Base-by-base conservation (phyloP, 2,888 invertebrate species). In the Caenorhabditis wallacei region DNA sequence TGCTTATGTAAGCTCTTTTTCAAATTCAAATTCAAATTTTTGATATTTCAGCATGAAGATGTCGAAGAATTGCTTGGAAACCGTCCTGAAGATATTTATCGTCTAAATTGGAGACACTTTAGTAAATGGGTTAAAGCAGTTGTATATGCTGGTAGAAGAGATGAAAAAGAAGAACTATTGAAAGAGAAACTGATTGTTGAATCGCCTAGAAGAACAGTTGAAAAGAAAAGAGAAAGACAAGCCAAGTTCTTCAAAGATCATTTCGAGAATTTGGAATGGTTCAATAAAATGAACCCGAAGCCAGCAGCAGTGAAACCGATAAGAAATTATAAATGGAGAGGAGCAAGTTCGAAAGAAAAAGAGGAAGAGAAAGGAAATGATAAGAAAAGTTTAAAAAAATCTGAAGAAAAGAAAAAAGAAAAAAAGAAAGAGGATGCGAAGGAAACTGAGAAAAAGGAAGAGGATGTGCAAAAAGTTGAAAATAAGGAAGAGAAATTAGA, bases 21-120 rank as follows among this genome's bases (percentile, higher is more conserved):
- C 2, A 35, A 20, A 11, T 35, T 57, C 5, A 16, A 13, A 16
- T 11, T 13, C 20, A 5, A 10, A 26, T 51, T 26, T 18, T 48
- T 5, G 2, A 16, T 1, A 46, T 64, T 64, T 30, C 30, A 64
- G 64, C 26, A 48, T 18, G 64, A 64, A 46, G 48, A 64, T 13
- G 30, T n/a, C 13, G n/a, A 48, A 2, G 2, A 26, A 0, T 30
- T 61, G 43, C 7, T 43, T 2, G 43, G 20, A 4, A 24, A 43
- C 13, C 11, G 11, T n/a, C 3, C 18, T 30, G 26, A 43, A 40
- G 1, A 16, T 16, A 61, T 24, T 43, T 61, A 24, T 43, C 20
- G 1, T 16, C 13, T 16, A 16, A 10, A 43, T 20, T 11, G 16
- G 43, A 61, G 24, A 22, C 13, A 16, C 16, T 2, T n/a, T 1